Evolutionary conservation across 2,113 vertebrate genomes (phyloP), one percentile per base, ranked within the genome.

Genomic region (Melospiza georgiana): DNA sequence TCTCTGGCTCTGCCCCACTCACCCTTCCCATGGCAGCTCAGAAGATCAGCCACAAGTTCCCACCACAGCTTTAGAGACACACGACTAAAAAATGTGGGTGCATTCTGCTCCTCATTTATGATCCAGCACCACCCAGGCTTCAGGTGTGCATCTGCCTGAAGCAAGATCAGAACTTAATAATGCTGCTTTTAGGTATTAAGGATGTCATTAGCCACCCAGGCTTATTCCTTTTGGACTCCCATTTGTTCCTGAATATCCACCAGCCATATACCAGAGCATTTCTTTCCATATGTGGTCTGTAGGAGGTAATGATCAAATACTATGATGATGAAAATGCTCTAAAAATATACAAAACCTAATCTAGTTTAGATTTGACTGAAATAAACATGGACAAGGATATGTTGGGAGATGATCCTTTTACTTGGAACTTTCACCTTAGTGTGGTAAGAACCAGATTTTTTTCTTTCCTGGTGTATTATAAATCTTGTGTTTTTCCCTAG

Each of bases 271-370:
- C 21, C 84, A 79, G 24, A 58, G 5, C 11, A 46, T 59, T 80
- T 67, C 33, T 74, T 95, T 55, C 61, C 57, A 59, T 80, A 84
- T 72, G 69, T 48, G 21, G 41, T 66, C 67, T 82, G 84, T 84
- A 81, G 84, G 84, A 91, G 65, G 78, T 27, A 93, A 78, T 41
- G 61, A 48, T 91, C 62, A 89, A 93, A 83, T 72, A 85, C 74
- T 54, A 49, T 8, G 48, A 67, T 58, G 19, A 71, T 54, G 19
- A 89, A 66, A 52, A 72, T 68, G 21, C 61, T 44, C 66, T 85
- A 89, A 94, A 93, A 95, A 82, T 66, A 86, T 0, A 66, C 20
- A 66, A 87, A 84, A 85, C 61, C 54, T 62, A 55, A 90, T 62
- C 58, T 9, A 39, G 16, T 61, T 61, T 30, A 81, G 52, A 87